Evolutionary conservation across 2,113 vertebrate genomes (phyloP), one percentile per base, ranked within the genome.

Genomic region (Chunga burmeisteri): DNA sequence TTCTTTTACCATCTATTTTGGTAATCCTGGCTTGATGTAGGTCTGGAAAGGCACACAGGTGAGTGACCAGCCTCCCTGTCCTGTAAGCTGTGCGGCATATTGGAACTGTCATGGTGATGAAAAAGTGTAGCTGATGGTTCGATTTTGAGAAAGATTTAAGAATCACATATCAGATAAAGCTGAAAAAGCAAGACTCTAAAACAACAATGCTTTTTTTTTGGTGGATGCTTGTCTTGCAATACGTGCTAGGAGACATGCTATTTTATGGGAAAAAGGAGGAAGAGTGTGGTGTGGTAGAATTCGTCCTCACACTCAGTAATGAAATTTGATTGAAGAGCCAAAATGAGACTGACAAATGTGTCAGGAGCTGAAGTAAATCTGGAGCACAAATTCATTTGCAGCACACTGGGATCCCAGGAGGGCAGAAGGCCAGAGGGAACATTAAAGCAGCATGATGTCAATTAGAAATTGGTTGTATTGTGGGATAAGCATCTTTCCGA

Each of bases 391-490:
- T 42, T 70, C 32, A 75, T 94, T 91, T 94, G 40, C 79, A 65
- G 49, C 93, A 90, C 78, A 62, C 79, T 85, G 70, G 40, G 81
- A 95, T 90, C 58, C 58, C 81, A 90, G 74, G 75, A 88, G 87
- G 62, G 70, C 78, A 85, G 92, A 94, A 85, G 92, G 84, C 92
- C 93, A 82, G 92, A 80, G 87, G 87, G 79, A 77, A 88, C 93
- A 90, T 96, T 91, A 94, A 88, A 92, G 25, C 94, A 85, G 81
- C 74, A 77, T 73, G 96, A 49, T 88, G 66, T 80, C 87, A 94
- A 96, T 91, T 95, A 94, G 71, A 93, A 96, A 96, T 58, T 82
- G 26, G 30, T 68, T 96, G 88, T 93, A 73, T 68, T 88, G 71
- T 82, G 46, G 53, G 74, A 94, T 93, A 86, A 73, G 13, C 70